Conservation (phyloP, 2,888 invertebrate genomes). For the Hoplodrina ambigua region DNA sequence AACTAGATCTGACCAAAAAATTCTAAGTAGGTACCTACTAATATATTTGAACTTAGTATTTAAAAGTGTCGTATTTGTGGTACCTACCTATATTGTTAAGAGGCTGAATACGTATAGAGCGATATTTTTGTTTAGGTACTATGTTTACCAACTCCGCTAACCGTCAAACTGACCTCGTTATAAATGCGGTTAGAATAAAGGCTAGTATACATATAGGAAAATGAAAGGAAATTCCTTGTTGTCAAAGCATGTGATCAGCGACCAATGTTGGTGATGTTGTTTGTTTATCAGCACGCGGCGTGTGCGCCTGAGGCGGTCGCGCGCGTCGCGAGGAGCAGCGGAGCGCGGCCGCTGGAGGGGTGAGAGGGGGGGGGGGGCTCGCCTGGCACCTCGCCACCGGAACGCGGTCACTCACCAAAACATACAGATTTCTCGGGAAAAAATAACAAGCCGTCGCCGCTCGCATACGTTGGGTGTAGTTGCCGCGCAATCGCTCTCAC, state of each 20-base stretch:
- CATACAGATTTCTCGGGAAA: conserved; percentile 82
- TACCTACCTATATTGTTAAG: too few species aligned
- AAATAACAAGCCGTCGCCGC: conserved; percentile 71
- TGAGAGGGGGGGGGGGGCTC: conserved; percentile 49
- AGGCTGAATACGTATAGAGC: too few species aligned
- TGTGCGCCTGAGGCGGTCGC: conserved; percentile 6
- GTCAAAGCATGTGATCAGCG: conserved; percentile 3
- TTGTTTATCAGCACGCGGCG: conserved; percentile 54
- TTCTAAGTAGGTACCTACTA: too few species aligned
- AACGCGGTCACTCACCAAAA: conserved; percentile 83
- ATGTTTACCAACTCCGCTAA: too few species aligned
- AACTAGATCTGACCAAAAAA: too few species aligned
- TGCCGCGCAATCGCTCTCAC: conserved; percentile 70
- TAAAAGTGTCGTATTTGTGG: too few species aligned
- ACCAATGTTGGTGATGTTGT: conserved; percentile 34
- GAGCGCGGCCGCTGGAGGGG: conserved; percentile 55
- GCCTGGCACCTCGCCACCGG: conserved; percentile 80
- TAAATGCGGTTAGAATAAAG: too few species aligned
- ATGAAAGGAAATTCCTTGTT: too few species aligned
- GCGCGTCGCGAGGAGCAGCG: conserved; percentile 48
- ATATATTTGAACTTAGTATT: too few species aligned
- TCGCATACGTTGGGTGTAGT: conserved; percentile 89
- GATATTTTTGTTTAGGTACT: too few species aligned
- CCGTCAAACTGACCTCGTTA: too few species aligned
- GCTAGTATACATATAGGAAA: too few species aligned